phyloP scores from a whole-genome alignment of 2,888 invertebrate genomes.

The Morpho deidamia region DNA sequence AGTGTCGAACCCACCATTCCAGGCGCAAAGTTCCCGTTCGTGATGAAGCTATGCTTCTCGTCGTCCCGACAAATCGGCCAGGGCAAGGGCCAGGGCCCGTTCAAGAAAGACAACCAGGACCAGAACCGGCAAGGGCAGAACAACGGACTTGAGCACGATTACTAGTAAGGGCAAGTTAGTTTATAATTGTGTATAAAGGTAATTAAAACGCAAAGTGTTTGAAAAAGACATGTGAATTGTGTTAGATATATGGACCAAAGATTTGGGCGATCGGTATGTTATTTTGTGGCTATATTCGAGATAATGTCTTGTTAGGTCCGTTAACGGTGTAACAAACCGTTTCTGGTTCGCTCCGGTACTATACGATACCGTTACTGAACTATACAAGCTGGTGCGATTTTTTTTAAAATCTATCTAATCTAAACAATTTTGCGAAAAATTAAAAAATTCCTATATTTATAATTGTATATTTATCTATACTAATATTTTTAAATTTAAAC shows the following conservation, averaged over 20 bases:
- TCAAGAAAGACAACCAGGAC: constrained; percentile 29
- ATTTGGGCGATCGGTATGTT: constrained; percentile 12
- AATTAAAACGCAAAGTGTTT: constrained; percentile 26
- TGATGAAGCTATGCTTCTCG: constrained; percentile 98
- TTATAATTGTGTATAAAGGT: constrained; percentile 4
- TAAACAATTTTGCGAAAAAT: too few species aligned
- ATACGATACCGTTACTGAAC: too few species aligned
- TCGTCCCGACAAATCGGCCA: constrained; percentile 80
- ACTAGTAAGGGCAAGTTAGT: constrained; percentile 55
- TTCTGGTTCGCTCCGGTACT: not conserved
- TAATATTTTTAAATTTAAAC: too few species aligned
- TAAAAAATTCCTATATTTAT: too few species aligned
- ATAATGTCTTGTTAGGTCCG: not conserved
- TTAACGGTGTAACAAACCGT: not conserved
- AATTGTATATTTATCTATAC: too few species aligned
- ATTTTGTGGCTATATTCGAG: not conserved
- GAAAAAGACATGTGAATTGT: constrained; percentile 63
- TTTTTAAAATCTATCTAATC: too few species aligned
- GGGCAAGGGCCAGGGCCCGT: constrained; percentile 56
- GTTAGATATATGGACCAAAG: constrained; percentile 61
- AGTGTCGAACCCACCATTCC: constrained; percentile 44
- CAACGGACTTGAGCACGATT: constrained; percentile 66
- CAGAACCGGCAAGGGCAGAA: constrained; percentile 57
- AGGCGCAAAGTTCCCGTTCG: constrained; percentile 98
- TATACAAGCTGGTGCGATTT: too few species aligned